These are phyloP conservation scores for Xylocopa sonorina DNA, from an alignment of 1,140 invertebrate species.

Conservation along the genomic window DNA sequence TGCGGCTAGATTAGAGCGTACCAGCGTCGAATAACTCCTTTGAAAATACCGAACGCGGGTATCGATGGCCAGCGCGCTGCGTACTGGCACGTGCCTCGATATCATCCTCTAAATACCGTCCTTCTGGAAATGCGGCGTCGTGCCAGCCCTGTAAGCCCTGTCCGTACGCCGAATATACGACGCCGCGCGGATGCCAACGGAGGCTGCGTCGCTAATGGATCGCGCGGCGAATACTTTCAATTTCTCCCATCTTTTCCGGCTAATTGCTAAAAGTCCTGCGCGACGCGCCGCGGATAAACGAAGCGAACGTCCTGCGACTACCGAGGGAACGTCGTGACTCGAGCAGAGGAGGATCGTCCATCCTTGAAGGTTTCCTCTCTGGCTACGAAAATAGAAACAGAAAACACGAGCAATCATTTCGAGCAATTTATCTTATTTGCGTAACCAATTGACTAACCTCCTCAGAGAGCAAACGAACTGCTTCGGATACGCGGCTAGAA, in stretches of 20 bases:
- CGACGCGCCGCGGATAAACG: no score
- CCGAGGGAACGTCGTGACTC: no score
- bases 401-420: no score
- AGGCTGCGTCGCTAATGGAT: conserved; percentile 44
- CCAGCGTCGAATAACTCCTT: conserved; percentile 67
- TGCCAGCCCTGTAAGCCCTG: conserved; percentile 17
- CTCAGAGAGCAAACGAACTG: no score
- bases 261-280: no score
- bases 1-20: conserved; percentile 61
- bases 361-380: no score
- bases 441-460: no score
- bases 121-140: conserved; percentile 49
- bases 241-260: neutral
- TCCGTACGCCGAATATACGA: conserved; percentile 38
- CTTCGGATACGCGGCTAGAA: no score
- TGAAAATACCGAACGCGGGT: conserved; percentile 66
- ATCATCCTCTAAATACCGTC: conserved; percentile 69
- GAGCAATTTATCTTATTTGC: no score
- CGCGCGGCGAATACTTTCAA: conserved; percentile 21
- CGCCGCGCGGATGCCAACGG: conserved; percentile 2
- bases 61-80: conserved; percentile 59
- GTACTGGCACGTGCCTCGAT: conserved; percentile 64
- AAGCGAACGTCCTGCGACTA: no score
- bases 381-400: no score
- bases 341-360: no score